Conservation (phyloP, 2,888 invertebrate genomes). For the Nineta flava region DNA sequence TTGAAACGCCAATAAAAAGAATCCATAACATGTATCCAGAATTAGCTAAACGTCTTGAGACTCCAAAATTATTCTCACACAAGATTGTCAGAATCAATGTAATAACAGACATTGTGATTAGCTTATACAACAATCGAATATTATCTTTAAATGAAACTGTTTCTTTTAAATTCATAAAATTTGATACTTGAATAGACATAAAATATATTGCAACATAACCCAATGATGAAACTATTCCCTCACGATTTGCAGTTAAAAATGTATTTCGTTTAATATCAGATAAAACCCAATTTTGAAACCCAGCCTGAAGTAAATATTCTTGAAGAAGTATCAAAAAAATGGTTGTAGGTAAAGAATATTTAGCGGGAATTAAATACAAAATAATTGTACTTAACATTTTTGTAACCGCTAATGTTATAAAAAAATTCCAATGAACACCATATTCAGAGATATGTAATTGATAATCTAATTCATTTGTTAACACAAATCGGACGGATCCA, state of each 20-base stretch:
- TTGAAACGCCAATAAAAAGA: constrained; percentile 41
- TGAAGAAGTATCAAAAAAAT: constrained; percentile 41
- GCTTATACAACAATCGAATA: constrained; percentile 8
- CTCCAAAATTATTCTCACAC: constrained; percentile 34
- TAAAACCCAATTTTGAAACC: constrained; percentile 58
- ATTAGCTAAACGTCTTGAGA: constrained; percentile 73
- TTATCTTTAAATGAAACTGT: constrained; percentile 12
- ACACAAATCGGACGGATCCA: constrained; percentile 44
- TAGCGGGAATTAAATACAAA: constrained; percentile 34
- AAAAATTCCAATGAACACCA: constrained; percentile 97
- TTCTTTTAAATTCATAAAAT: constrained; percentile 29
- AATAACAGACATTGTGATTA: constrained; percentile 17
- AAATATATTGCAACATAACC: constrained; percentile 80
- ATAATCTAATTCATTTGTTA: constrained; percentile 54
- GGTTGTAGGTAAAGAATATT: constrained; percentile 36
- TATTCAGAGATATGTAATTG: constrained; percentile 85
- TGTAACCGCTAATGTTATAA: constrained; percentile 76
- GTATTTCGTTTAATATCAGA: constrained; percentile 35
- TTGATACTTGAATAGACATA: constrained; percentile 48
- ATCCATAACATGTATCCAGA: constrained; percentile 66
- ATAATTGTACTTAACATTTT: constrained; percentile 54
- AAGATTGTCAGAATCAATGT: constrained; percentile 32
- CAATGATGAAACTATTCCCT: constrained; percentile 71
- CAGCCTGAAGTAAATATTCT: constrained; percentile 43
- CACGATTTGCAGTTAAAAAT: constrained; percentile 71